Evolutionary conservation across 2,797 vertebrate species (phyloP).

Genomic region (Helarctos malayanus): DNA sequence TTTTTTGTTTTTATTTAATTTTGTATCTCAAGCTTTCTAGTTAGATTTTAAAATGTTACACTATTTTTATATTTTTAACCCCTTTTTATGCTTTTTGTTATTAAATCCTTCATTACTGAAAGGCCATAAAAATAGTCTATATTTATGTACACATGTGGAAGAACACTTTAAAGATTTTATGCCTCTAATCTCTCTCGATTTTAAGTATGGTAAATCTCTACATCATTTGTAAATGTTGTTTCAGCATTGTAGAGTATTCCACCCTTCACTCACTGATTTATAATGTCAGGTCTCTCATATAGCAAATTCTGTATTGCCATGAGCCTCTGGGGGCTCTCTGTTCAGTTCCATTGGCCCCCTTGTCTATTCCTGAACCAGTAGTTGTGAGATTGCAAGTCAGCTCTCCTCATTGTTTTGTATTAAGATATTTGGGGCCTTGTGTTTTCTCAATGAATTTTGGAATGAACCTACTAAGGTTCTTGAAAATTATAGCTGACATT

Average conservation of each 20-base stretch:
- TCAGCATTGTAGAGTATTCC: background rate
- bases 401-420: background rate
- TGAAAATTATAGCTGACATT: constrained; percentile 6
- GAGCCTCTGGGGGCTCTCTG: background rate
- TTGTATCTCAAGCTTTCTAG: background rate
- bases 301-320: background rate
- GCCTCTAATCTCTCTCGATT: background rate
- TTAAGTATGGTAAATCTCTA: background rate
- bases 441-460: background rate
- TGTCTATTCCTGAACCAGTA: background rate
- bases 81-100: background rate
- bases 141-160: background rate
- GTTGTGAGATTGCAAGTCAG: background rate
- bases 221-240: background rate
- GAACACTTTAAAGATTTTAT: background rate
- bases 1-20: background rate
- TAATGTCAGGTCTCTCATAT: background rate
- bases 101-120: background rate
- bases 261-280: background rate
- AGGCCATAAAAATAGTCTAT: background rate
- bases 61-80: background rate
- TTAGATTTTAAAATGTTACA: background rate
- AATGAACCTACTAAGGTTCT: background rate
- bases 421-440: background rate
- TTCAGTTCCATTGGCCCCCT: background rate